Base-by-base conservation (phyloP, 2,888 invertebrate genomes). In the Peribatodes rhomboidaria region DNA sequence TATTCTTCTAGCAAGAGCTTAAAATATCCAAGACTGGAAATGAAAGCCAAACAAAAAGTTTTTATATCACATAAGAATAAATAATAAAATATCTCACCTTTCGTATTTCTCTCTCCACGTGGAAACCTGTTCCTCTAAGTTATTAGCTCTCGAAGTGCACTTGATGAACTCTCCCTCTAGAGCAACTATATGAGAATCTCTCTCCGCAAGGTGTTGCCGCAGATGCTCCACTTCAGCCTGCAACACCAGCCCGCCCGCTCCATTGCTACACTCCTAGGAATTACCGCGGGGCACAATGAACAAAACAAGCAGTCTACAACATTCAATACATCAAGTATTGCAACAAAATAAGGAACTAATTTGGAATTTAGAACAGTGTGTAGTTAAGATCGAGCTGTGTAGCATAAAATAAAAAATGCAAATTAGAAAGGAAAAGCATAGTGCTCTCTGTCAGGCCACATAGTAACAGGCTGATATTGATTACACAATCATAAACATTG, bases 51-150 rank as follows among this genome's bases (percentile, higher is more conserved):
- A 27, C 27, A n/a, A n/a, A n/a, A n/a, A n/a, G n/a, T n/a, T n/a
- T n/a, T n/a, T n/a, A n/a, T n/a, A n/a, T n/a, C 27, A 27, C 27
- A 27, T 6, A 27, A 27, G 27, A 27, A 27, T 4, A 27, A 27
- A 27, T 27, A 39, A 14, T 4, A 14, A 14, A 10, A n/a, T 33
- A 42, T 0, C 65, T 67, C 66, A 85, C 97, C 97, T 95, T 86
- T 97, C 97, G 94, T 98, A 98, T 93, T 98, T 98, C 83, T 98
- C 98, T 84, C 98, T 96, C 96, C 98, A 98, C 75, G 97, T 96
- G 56, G 95, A 90, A 60, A 98, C 91, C 86, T 98, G 98, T 73
- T 98, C 98, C 78, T 96, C 96, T 61, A 98, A 94, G 65, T 97
- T 96, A 31, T 96, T 95, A 81, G 96, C 94, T 78, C 96, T 96